Evolutionary conservation across 2,797 vertebrate genomes (phyloP).

Genomic region (Botia kubotai): DNA sequence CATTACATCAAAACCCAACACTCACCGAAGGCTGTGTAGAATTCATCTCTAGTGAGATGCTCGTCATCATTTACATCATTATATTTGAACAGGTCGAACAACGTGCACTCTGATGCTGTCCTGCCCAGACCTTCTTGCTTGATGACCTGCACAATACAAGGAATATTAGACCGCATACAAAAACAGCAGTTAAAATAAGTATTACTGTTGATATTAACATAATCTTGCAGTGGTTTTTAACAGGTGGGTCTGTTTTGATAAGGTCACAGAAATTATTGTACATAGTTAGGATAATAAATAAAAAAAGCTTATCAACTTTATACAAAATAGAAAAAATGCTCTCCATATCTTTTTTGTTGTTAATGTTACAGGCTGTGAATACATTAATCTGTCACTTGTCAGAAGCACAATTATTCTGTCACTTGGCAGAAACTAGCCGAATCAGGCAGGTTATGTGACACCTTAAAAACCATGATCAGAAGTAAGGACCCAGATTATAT

Average conservation of each 20-base stretch:
- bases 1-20: slow-evolving; percentile 53
- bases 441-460: neutral
- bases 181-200: neutral
- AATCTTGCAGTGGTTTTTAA: too few species aligned
- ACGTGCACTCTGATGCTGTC: slow-evolving; percentile 84
- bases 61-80: slow-evolving; percentile 88
- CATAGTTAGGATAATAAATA: too few species aligned
- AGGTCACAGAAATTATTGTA: too few species aligned
- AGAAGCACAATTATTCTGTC: neutral
- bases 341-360: too few species aligned
- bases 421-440: neutral
- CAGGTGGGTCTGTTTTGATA: too few species aligned
- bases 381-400: too few species aligned
- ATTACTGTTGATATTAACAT: too few species aligned
- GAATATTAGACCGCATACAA: neutral
- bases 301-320: too few species aligned
- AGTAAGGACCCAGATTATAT: neutral
- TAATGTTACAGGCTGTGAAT: too few species aligned
- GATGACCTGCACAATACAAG: slow-evolving; percentile 79
- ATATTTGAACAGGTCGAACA: slow-evolving; percentile 94
- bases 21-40: slow-evolving; percentile 94
- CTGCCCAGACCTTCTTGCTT: slow-evolving; percentile 89
- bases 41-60: slow-evolving; percentile 88
- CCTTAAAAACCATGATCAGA: neutral
- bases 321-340: too few species aligned